A percentile compares a stretch with the other conserved stretches of the same genome.
These are phyloP conservation scores for Conomelus anceps DNA, from an alignment of 2,888 invertebrate species.

Conservation along the genomic window DNA sequence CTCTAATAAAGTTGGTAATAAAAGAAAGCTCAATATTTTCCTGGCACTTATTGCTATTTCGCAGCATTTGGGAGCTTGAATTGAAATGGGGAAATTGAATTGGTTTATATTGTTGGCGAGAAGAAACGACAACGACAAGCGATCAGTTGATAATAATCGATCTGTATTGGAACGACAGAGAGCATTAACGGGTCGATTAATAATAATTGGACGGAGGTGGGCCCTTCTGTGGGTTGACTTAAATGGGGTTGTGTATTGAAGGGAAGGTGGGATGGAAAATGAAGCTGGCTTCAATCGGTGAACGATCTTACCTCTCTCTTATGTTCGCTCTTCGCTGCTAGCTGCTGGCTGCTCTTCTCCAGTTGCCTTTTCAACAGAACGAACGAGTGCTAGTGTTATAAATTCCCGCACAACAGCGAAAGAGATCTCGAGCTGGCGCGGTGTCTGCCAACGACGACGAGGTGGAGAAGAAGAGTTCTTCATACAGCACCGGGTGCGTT, in stretches of 20 bases:
- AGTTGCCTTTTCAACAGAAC: background rate
- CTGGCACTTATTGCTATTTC: too few relatives aligned
- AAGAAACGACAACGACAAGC: background rate
- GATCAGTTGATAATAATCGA: background rate
- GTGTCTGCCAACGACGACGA: background rate
- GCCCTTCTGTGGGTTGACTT: background rate
- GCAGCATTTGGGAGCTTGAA: background rate
- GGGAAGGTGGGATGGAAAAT: background rate
- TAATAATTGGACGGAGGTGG: background rate
- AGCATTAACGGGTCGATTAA: background rate
- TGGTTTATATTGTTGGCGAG: background rate
- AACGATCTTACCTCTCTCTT: background rate
- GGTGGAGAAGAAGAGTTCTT: background rate
- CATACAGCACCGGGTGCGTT: background rate
- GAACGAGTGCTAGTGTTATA: background rate
- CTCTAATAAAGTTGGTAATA: background rate
- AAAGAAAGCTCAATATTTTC: background rate
- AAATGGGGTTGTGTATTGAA: background rate
- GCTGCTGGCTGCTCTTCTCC: background rate
- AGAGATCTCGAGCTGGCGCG: background rate
- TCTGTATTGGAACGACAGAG: background rate
- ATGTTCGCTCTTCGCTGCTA: too few relatives aligned
- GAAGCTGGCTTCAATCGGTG: background rate
- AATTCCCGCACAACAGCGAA: background rate
- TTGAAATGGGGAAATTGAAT: background rate